phyloP scores from a whole-genome alignment of 2,113 vertebrate species.

The chimpanzee (Pan troglodytes) region DNA sequence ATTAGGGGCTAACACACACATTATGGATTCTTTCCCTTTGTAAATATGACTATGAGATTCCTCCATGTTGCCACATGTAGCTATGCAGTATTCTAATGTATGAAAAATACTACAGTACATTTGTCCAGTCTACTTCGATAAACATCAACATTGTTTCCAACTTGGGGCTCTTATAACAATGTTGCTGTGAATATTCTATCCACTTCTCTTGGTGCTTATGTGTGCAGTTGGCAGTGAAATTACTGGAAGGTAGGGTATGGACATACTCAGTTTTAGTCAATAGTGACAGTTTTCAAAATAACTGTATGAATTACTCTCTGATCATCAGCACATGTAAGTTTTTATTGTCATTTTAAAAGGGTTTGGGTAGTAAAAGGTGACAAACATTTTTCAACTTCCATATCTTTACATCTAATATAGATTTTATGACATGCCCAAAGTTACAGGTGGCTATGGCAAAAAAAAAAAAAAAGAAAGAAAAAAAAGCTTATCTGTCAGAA shows the following conservation, averaged over 20 bases:
- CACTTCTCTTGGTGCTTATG: fast-evolving
- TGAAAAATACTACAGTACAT: too few relatives aligned
- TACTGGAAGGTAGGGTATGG: too few relatives aligned
- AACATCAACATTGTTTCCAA: background rate
- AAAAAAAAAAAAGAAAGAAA: background rate
- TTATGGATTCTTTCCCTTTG: background rate
- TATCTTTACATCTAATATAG: background rate
- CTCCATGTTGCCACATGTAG: fast-evolving
- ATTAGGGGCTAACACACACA: fast-evolving
- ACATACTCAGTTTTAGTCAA: background rate
- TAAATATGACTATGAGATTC: background rate
- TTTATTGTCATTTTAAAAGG: background rate
- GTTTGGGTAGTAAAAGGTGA: background rate
- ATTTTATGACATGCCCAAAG: background rate
- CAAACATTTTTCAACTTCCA: fast-evolving
- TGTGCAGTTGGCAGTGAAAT: background rate
- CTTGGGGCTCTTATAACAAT: background rate
- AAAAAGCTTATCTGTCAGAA: background rate
- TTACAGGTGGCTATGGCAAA: background rate
- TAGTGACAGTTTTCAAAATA: background rate
- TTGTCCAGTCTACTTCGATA: background rate
- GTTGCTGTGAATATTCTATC: background rate
- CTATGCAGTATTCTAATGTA: background rate
- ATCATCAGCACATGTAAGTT: fast-evolving
- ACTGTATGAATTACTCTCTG: background rate